Evolutionary conservation across 1,140 invertebrate species (phyloP), one percentile per base, ranked within the genome.

Genomic region (Drosophila ironensis): DNA sequence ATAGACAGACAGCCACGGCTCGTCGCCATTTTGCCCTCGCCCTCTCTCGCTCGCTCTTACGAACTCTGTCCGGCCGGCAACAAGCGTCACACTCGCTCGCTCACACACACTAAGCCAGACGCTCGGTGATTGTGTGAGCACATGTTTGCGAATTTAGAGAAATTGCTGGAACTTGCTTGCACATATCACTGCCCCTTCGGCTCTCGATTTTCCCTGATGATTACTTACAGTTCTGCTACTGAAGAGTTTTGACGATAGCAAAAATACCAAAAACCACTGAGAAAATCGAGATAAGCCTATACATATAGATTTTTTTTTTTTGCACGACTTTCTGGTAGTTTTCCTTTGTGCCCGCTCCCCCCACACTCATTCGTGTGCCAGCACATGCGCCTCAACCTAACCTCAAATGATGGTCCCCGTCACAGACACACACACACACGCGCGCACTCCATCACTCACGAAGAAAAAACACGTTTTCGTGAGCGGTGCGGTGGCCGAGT

Each of bases 211-310:
- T 56, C 19, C 11, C 88, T 89, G 88, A 89, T 86, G 86, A 87
- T 71, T 56, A 53, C 30, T 72, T 72, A 68, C 89, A 90, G 89
- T 90, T 90, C 89, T 90, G 89, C 89, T 90, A 89, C 89, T 90
- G 89, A 90, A 81, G 60, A 87, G 44, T 45, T 66, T 71, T 90
- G 87, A 89, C 69, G 84, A 89, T 27, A 89, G 41, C 53, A 80
- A 56, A 82, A 89, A 89, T 90, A 90, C 87, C 89, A 89, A 90
- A n/a, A 87, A 59, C 53, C 74, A 71, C 88, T 89, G 88, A 89
- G 37, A 63, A 72, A 88, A 60, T 86, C 75, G 66, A 86, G 61
- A 40, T 54, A n/a, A 35, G 46, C 33, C 42, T 37, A 37, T 19
- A 37, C 33, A 20, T 16, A 14, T 57, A 22, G n/a, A n/a, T n/a